Base-by-base conservation (phyloP, 2,113 vertebrate genomes). In the Thamnaconus septentrionalis region DNA sequence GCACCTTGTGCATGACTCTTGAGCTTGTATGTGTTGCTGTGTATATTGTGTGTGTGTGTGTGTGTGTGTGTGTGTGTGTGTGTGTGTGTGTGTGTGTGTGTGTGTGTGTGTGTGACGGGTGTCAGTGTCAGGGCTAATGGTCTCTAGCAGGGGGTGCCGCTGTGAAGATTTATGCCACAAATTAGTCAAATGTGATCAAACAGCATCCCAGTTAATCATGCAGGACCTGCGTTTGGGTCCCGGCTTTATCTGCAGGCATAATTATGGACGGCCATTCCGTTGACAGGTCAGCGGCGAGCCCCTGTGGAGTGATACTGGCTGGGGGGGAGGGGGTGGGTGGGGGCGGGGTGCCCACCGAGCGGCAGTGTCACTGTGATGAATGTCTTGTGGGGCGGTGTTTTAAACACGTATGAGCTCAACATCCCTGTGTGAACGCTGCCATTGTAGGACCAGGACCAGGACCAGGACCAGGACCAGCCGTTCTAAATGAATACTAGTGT, bases 181-280 rank as follows among this genome's bases (percentile, higher is more conserved):
- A 94, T 93, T 91, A 94, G 85, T 91, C 91, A 92, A 92, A 92
- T 93, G 86, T 90, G 88, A 92, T 93, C 90, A 94, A 93, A 92
- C 90, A 93, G 90, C 91, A 90, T 83, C 87, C 90, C 84, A 92
- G 91, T 93, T 92, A 91, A 91, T 93, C 90, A 91, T 88, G 84
- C 73, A 81, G 87, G 90, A 91, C 90, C 91, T 88, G 87, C 88
- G 87, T 92, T 92, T 92, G 82, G 18, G 48, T 86, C 88, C 85
- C 90, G 73, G 72, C 86, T 91, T 90, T 93, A 92, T 93, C 92
- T 92, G 47, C 83, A 79, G 89, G 88, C 83, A 85, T 91, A 93
- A 93, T 92, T 91, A 93, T 92, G 93, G 92, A 91, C 91, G 92
- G 85, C 90, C 89, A 90, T 85, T 90, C 81, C 81, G 86, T 78